Base-by-base conservation (phyloP, 2,797 vertebrate genomes). In the Myotis pilosus region DNA sequence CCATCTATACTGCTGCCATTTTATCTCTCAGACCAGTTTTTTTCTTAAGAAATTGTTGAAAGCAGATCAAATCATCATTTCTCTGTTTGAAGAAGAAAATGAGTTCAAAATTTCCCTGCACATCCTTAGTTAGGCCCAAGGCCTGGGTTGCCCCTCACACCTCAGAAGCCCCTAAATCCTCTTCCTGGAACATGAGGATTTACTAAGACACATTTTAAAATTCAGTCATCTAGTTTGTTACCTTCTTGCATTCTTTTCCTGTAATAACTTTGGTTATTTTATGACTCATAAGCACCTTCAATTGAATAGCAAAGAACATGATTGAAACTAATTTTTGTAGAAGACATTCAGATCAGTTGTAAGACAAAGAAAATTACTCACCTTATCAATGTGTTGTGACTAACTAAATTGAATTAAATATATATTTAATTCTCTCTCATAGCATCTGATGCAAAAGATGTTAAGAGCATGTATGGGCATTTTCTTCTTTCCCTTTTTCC, bases 131-230 rank as follows among this genome's bases (percentile, higher is more conserved):
- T 30, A 3, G 5, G 17, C 11, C 36, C 2, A 6, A 6, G 6
- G 36, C 51, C n/a, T 84, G 23, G 1, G 20, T 15, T 57, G 17
- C 17, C 15, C 9, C 15, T 60, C 36, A 38, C 8, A 15, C 16
- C 19, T 62, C 23, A 75, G 71, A 85, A 38, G 22, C 23, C 28
- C 25, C 55, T 55, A 53, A 62, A 5, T n/a, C 12, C 44, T 68
- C 19, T 8, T 89, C 49, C 60, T 68, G 8, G 36, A 62, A 55
- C 8, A 7, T 5, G 12, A 84, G 25, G 13, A 66, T 72, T 94
- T 91, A 23, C 28, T 7, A 69, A 38, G 51, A 79, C 20, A 83
- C 15, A 36, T 53, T 89, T 68, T n/a, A 19, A 95, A 92, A 82
- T 68, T 62, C 44, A 36, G 13, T 62, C 12, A 25, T 47, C 8